Conservation (phyloP, 2,888 invertebrate species). For the Syrphus vitripennis region DNA sequence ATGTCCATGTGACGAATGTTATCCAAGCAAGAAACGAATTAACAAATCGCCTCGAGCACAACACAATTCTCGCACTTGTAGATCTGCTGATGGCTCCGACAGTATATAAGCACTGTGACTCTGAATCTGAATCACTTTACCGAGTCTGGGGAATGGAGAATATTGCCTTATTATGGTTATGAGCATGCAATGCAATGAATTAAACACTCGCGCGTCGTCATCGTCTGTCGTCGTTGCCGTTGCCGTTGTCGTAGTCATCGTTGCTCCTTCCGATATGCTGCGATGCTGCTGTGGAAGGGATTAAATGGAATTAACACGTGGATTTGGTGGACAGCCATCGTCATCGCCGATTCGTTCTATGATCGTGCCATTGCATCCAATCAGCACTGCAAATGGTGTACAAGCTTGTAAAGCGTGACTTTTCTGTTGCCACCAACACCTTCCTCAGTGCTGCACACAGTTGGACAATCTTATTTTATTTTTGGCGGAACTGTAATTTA, state of each 20-base stretch:
- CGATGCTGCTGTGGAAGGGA: slow-evolving; percentile 28
- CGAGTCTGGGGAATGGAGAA: not conserved
- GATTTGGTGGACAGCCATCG: slow-evolving; percentile 61
- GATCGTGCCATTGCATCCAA: slow-evolving; percentile 49
- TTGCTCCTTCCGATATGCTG: not conserved
- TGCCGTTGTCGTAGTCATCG: not conserved
- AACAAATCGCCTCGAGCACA: slow-evolving; percentile 64
- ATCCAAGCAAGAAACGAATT: slow-evolving; percentile 67
- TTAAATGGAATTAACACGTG: slow-evolving; percentile 70
- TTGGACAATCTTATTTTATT: slow-evolving; percentile 7
- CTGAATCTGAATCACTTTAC: not conserved
- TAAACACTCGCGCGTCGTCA: slow-evolving; percentile 47
- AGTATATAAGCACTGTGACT: not conserved
- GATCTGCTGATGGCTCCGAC: not conserved
- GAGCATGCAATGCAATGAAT: slow-evolving; percentile 64
- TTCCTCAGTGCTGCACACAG: not conserved
- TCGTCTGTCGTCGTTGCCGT: too few relatives aligned
- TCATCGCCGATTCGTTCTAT: slow-evolving; percentile 34
- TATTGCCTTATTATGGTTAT: slow-evolving; percentile 60
- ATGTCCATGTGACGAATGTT: slow-evolving; percentile 67
- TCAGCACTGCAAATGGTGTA: slow-evolving; percentile 57
- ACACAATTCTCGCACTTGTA: slow-evolving; percentile 37
- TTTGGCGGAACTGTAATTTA: slow-evolving; percentile 44
- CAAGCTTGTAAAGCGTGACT: slow-evolving; percentile 69
- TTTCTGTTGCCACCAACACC: slow-evolving; percentile 21